phyloP scores from a whole-genome alignment of 1,140 invertebrate species.

The Wiebesia pumilae region DNA sequence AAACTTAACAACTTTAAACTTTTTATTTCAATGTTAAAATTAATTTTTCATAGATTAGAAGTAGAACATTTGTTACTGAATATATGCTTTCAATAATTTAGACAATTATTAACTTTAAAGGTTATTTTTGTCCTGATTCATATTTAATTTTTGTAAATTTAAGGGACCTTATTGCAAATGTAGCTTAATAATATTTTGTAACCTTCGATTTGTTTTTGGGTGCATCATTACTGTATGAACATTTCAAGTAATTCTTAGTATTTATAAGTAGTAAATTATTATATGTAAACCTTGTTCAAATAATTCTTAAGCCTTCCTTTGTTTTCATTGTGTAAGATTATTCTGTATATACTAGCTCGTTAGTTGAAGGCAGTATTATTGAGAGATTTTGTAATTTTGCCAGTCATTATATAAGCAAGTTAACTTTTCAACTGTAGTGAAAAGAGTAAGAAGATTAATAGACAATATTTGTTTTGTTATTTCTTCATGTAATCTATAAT shows the following conservation, averaged over 20 bases:
- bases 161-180: not conserved
- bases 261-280: not conserved
- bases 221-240: not conserved
- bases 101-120: not conserved
- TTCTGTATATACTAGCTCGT: not conserved
- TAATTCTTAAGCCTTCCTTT: not conserved
- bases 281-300: not conserved
- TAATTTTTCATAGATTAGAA: not conserved
- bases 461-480: constrained; percentile 5
- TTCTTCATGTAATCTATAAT: not conserved
- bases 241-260: not conserved
- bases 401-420: constrained; percentile 35
- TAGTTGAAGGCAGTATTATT: not conserved
- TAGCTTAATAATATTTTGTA: not conserved
- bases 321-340: constrained; percentile 4
- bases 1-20: not conserved
- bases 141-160: not conserved
- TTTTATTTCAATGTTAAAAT: not conserved
- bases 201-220: not conserved
- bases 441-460: not conserved
- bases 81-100: not conserved
- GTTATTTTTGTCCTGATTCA: not conserved
- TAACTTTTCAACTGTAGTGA: not conserved
- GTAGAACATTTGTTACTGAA: not conserved
- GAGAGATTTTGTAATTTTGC: not conserved